Evolutionary conservation across 2,888 invertebrate genomes (phyloP).

Genomic region (Actias luna): DNA sequence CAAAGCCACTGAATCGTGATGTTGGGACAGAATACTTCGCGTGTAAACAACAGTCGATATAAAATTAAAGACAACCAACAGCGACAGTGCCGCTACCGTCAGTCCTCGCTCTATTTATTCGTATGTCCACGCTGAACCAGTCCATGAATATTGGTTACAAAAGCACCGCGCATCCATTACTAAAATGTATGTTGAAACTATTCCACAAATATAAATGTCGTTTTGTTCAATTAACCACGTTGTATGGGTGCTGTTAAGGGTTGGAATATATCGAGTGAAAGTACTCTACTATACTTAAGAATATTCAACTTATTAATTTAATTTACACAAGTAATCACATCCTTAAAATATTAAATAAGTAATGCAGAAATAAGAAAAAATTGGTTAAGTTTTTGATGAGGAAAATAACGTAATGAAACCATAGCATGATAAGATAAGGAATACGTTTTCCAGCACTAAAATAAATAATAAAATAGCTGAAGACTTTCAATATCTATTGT

Average conservation of each 20-base stretch:
- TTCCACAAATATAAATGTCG: conserved; percentile 37
- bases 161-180: conserved; percentile 62
- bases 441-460: too few relatives aligned
- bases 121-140: conserved; percentile 37
- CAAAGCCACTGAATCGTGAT: conserved; percentile 41
- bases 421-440: not conserved
- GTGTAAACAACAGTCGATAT: conserved; percentile 54
- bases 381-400: too few relatives aligned
- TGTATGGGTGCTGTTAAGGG: conserved; percentile 7
- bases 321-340: too few relatives aligned
- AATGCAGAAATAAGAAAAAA: too few relatives aligned
- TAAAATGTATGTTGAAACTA: conserved; percentile 51
- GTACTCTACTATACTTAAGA: not conserved
- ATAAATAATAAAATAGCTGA: not conserved
- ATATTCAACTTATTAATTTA: not conserved
- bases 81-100: conserved; percentile 33
- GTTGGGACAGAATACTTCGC: conserved; percentile 44
- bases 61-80: conserved; percentile 63
- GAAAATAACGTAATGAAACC: not conserved
- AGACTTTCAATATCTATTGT: not conserved
- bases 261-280: not conserved
- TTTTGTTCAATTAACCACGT: conserved; percentile 18
- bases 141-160: conserved; percentile 65
- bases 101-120: conserved; percentile 35
- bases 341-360: too few relatives aligned